These are phyloP conservation scores for Ceratoteleas bidentatus DNA, from an alignment of 1,140 invertebrate genomes.

Conservation along the genomic window DNA sequence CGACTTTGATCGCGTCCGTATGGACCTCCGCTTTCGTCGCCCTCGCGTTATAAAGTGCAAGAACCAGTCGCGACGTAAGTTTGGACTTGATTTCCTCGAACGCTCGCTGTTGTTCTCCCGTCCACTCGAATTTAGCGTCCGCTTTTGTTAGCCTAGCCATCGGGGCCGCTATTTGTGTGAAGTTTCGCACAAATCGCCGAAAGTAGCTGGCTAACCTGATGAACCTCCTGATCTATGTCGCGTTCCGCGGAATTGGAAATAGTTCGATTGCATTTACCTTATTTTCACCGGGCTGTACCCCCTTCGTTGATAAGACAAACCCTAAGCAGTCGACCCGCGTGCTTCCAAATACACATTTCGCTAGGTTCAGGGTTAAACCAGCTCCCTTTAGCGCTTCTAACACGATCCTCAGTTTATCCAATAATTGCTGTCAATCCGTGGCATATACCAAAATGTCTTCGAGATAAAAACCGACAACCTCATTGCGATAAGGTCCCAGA, in stretches of 20 bases:
- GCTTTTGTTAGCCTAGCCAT: conserved; percentile 38
- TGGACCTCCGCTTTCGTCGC: neutral
- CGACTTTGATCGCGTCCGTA: neutral
- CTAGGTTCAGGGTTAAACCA: too few species aligned
- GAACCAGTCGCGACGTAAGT: neutral
- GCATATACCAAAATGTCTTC: too few species aligned
- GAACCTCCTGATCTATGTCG: neutral
- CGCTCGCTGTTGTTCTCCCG: neutral
- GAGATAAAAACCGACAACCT: too few species aligned
- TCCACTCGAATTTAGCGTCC: conserved; percentile 36
- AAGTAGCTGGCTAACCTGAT: conserved; percentile 4
- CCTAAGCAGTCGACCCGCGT: too few species aligned
- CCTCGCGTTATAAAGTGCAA: neutral
- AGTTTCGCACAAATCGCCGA: conserved; percentile 7
- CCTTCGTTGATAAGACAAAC: too few species aligned
- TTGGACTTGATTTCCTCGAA: neutral
- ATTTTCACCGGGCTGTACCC: too few species aligned
- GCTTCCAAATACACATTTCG: too few species aligned
- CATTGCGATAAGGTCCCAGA: too few species aligned
- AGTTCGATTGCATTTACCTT: too few species aligned
- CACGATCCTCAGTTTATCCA: too few species aligned
- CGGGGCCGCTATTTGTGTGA: conserved; percentile 56
- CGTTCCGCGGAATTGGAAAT: neutral
- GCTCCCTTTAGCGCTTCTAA: too few species aligned
- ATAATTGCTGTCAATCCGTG: too few species aligned